Evolutionary conservation across 2,888 invertebrate species (phyloP).

Genomic region (Lepidochitona cinerea): DNA sequence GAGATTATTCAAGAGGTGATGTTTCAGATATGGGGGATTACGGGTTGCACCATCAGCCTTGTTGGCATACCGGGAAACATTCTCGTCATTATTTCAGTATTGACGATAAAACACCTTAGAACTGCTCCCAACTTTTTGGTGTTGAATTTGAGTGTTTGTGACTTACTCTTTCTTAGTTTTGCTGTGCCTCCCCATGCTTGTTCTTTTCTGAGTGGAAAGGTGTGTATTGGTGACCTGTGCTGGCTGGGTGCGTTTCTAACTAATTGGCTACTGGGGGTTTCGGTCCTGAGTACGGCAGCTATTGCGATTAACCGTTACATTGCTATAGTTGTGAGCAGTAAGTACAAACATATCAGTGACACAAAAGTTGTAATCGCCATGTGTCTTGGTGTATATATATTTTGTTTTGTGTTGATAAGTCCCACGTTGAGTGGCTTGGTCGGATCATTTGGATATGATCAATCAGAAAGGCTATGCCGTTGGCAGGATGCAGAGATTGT

Average conservation of each 20-base stretch:
- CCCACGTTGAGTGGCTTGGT: neutral
- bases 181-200: neutral
- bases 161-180: neutral
- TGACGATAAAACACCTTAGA: neutral
- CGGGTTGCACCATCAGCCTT: neutral
- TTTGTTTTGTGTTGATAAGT: neutral
- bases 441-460: neutral
- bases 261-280: neutral
- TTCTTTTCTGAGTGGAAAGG: neutral
- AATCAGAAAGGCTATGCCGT: neutral
- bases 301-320: neutral
- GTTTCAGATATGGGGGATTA: too few species aligned
- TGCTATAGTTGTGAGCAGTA: neutral
- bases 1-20: too few species aligned
- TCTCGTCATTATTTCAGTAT: neutral
- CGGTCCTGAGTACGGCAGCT: neutral
- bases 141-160: neutral
- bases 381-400: neutral
- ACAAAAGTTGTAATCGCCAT: neutral
- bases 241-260: neutral
- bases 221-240: neutral
- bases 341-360: neutral
- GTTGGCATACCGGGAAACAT: neutral
- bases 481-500: neutral
- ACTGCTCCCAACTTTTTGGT: neutral